Conservation (phyloP, 2,888 invertebrate species). For the Dichetophora obliterata region DNA sequence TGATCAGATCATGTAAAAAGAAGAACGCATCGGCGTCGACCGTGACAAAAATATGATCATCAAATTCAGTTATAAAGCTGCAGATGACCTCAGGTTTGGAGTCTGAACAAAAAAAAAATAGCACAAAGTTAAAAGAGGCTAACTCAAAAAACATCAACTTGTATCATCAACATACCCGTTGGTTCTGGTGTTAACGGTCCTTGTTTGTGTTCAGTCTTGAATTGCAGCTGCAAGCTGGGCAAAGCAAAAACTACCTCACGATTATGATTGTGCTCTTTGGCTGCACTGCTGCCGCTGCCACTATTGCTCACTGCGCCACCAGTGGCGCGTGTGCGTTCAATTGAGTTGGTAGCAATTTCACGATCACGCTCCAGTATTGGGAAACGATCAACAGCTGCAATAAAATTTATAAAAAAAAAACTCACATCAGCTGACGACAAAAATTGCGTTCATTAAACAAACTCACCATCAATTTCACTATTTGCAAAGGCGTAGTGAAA, state of each 20-base stretch:
- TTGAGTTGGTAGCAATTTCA: slow-evolving; percentile 73
- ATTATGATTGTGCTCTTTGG: slow-evolving; percentile 85
- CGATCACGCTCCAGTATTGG: slow-evolving; percentile 87
- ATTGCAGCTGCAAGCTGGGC: slow-evolving; percentile 91
- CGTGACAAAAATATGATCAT: slow-evolving; percentile 97
- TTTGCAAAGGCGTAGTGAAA: slow-evolving; percentile 96
- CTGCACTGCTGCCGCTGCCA: slow-evolving; percentile 72
- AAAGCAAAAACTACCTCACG: slow-evolving; percentile 97
- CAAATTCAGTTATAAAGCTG: slow-evolving; percentile 98
- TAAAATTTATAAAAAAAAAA: slow-evolving; percentile 37
- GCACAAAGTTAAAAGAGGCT: not conserved
- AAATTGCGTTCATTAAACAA: not conserved
- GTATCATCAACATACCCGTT: slow-evolving; percentile 70
- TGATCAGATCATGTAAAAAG: slow-evolving; percentile 96
- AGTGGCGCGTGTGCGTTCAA: slow-evolving; percentile 71
- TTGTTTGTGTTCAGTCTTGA: slow-evolving; percentile 94
- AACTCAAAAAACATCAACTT: not conserved
- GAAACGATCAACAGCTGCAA: slow-evolving; percentile 87
- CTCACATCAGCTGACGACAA: not conserved
- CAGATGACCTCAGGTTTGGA: slow-evolving; percentile 92
- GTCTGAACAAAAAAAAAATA: slow-evolving; percentile 70
- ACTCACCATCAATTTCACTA: slow-evolving; percentile 91
- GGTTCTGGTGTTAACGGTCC: slow-evolving; percentile 79
- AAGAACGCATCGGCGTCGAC: slow-evolving; percentile 98
- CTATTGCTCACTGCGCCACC: slow-evolving; percentile 66